Base-by-base conservation (phyloP, 2,113 vertebrate genomes). In the Edolisoma coerulescens region DNA sequence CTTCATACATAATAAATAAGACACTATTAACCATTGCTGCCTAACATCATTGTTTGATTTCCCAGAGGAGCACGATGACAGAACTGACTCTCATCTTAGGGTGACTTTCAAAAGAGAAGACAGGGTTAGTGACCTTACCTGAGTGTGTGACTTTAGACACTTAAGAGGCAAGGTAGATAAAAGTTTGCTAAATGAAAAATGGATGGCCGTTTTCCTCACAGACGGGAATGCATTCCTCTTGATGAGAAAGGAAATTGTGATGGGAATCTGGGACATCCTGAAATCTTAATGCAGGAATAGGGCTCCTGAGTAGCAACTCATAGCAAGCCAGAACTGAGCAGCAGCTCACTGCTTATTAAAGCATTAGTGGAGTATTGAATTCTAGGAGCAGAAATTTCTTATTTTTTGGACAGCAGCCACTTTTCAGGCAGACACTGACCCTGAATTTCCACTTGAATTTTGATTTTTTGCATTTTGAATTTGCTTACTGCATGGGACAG, bases 261-360 rank as follows among this genome's bases (percentile, higher is more conserved):
- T 89, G 96, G 95, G 95, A 96, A 92, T 93, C 73, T 89, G 96
- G 92, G 96, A 89, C 76, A 90, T 84, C 69, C 76, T 84, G 73
- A 93, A 96, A 87, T 67, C 90, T 89, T 91, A 90, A 88, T 79
- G 59, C 20, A 77, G 82, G 50, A 91, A 50, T n/a, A 27, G 68
- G 47, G 6, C 23, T 93, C 87, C 47, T 89, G 73, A 95, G 80
- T 39, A 92, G 24, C 28, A 77, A 44, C 41, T 80, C 52, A 63
- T 37, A 80, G 50, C 50, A 86, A 80, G 53, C 9, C 44, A 70
- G 42, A 80, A 24, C 45, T 19, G 30, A 88, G 28, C 41, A 82
- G 52, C 35, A 94, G 42, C 37, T 63, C 13, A 0, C 52, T 86
- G 44, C 28, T 95, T 89, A 90, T 86, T 84, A 93, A 93, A 95